Percentiles rank a stretch among this genome's conserved stretches.
These are phyloP conservation scores for Semotilus atromaculatus DNA, from an alignment of 2,797 vertebrate species.

Conservation along the genomic window DNA sequence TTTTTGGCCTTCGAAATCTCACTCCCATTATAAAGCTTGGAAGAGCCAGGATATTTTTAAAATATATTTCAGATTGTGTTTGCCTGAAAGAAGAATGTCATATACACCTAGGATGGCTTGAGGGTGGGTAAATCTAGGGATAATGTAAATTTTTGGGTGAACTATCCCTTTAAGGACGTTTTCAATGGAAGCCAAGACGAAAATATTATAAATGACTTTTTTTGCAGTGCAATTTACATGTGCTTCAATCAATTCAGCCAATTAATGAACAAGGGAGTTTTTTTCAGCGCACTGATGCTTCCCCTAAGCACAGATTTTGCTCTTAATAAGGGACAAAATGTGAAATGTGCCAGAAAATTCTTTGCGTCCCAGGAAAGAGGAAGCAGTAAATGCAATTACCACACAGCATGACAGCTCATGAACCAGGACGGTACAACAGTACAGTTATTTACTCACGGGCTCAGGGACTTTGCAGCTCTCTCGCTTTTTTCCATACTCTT, in stretches of 20 bases:
- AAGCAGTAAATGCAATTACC: conserved; percentile 43
- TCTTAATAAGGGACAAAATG: conserved; percentile 21
- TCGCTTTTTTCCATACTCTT: neutral
- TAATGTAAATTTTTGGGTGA: too few relatives aligned
- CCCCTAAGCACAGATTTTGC: neutral
- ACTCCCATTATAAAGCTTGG: too few relatives aligned
- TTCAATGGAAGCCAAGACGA: neutral
- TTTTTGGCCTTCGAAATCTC: too few relatives aligned
- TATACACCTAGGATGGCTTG: too few relatives aligned
- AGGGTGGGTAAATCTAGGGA: too few relatives aligned
- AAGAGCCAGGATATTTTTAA: too few relatives aligned
- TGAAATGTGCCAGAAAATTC: conserved; percentile 16
- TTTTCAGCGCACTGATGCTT: conserved; percentile 6
- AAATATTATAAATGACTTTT: neutral
- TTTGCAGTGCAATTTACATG: neutral
- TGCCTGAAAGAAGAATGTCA: too few relatives aligned
- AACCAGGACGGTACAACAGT: neutral
- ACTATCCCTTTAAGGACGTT: neutral
- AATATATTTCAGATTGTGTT: too few relatives aligned
- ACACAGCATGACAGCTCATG: conserved; percentile 26
- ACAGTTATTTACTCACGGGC: conserved; percentile 46
- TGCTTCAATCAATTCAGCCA: conserved; percentile 17
- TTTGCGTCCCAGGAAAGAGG: neutral
- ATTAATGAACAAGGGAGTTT: conserved; percentile 15
- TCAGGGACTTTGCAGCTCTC: conserved; percentile 23